These are phyloP conservation scores for Drosophila putrida DNA, from an alignment of 2,888 invertebrate species.

Conservation along the genomic window DNA sequence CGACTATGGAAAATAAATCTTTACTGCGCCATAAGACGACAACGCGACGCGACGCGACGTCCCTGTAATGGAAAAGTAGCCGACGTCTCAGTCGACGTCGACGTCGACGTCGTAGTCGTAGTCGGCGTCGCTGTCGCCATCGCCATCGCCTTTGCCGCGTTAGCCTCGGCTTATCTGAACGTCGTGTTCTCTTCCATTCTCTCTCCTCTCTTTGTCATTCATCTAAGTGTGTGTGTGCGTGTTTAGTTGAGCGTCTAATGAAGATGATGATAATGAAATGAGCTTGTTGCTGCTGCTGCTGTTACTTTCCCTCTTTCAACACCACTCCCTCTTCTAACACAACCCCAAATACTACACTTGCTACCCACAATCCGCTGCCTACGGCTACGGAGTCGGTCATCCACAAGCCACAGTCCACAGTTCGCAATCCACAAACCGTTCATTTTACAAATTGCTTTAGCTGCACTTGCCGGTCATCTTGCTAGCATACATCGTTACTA, in stretches of 20 bases:
- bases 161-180: constrained; percentile 57
- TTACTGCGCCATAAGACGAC: constrained; percentile 80
- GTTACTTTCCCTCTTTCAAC: constrained; percentile 29
- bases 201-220: constrained; percentile 1
- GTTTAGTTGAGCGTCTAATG: constrained; percentile 64
- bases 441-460: constrained; percentile 66
- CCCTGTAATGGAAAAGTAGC: constrained; percentile 12
- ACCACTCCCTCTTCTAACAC: background rate
- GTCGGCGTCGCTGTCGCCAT: background rate
- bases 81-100: constrained; percentile 12
- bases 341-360: constrained; percentile 17
- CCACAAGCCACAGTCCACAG: constrained; percentile 43
- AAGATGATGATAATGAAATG: constrained; percentile 78
- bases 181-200: constrained; percentile 14
- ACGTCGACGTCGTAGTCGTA: background rate
- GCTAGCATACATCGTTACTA: constrained; percentile 22
- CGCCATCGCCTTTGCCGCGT: constrained; percentile 16
- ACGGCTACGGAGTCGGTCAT: constrained; percentile 25
- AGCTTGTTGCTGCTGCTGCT: constrained; percentile 52
- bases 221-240: constrained; percentile 18
- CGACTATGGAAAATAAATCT: constrained; percentile 77
- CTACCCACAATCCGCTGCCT: constrained; percentile 30
- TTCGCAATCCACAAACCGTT: constrained; percentile 47
- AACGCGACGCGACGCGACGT: constrained; percentile 30
- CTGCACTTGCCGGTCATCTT: constrained; percentile 36